Evolutionary conservation across 1,140 invertebrate genomes (phyloP).

Genomic region (Drosophila jambulina): DNA sequence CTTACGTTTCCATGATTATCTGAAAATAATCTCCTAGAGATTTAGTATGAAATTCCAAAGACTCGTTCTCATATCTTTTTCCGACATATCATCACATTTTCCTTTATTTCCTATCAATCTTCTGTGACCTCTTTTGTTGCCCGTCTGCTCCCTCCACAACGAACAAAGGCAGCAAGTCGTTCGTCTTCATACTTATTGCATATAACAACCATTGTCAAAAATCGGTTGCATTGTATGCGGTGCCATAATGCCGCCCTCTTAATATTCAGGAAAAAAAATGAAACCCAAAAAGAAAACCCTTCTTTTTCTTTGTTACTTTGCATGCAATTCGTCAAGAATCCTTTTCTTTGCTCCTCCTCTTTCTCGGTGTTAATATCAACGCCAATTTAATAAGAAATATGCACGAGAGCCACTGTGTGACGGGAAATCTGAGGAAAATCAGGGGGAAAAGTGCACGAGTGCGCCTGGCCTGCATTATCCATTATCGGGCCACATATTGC

Average conservation of each 20-base stretch:
- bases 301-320: slow-evolving; percentile 17
- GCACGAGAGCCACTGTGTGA: slow-evolving; percentile 22
- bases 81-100: slow-evolving; percentile 9
- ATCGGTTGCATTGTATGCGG: slow-evolving; percentile 36
- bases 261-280: neutral
- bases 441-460: neutral
- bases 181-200: slow-evolving; percentile 55
- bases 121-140: slow-evolving; percentile 3
- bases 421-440: slow-evolving; percentile 1
- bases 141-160: neutral
- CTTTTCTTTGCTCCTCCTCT: slow-evolving; percentile 8
- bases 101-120: slow-evolving; percentile 14
- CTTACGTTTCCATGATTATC: neutral
- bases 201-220: slow-evolving; percentile 51
- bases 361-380: slow-evolving; percentile 43
- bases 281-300: neutral
- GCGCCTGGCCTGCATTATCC: slow-evolving; percentile 39
- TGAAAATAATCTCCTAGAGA: neutral
- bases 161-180: slow-evolving; percentile 36
- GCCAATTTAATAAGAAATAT: slow-evolving; percentile 55
- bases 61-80: neutral
- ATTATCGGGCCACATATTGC: slow-evolving; percentile 46
- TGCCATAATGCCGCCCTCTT: slow-evolving; percentile 9
- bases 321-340: slow-evolving; percentile 49
- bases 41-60: neutral